Conservation (phyloP, 2,888 invertebrate species). For the Camptogramma bilineatum region DNA sequence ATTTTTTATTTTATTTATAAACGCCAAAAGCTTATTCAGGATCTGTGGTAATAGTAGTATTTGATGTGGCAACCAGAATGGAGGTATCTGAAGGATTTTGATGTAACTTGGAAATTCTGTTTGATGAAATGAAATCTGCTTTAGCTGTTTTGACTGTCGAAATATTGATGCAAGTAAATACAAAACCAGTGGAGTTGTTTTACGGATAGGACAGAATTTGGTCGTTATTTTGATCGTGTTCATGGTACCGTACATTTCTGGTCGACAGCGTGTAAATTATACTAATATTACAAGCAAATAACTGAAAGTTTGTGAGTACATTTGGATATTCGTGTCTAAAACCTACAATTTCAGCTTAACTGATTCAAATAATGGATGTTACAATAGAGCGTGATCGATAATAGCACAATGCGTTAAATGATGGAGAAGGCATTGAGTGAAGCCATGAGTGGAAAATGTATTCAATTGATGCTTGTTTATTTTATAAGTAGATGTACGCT, state of each 20-base stretch:
- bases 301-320: neutral
- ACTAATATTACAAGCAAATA: neutral
- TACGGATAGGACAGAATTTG: neutral
- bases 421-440: too few relatives aligned
- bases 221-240: neutral
- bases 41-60: slow-evolving; percentile 4
- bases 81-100: too few relatives aligned
- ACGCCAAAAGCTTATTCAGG: slow-evolving; percentile 20
- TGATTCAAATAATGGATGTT: too few relatives aligned
- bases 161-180: neutral
- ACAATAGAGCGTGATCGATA: too few relatives aligned
- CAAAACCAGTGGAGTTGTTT: neutral
- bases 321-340: neutral
- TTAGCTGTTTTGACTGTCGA: neutral
- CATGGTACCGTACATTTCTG: neutral
- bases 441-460: too few relatives aligned
- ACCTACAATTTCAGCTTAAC: too few relatives aligned
- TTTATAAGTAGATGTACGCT: too few relatives aligned
- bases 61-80: slow-evolving; percentile 11
- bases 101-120: slow-evolving; percentile 12
- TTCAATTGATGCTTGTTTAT: too few relatives aligned
- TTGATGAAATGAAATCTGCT: neutral
- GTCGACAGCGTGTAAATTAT: neutral
- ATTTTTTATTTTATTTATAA: too few relatives aligned
- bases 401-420: too few relatives aligned